Percentiles rank a stretch among this genome's conserved stretches.
Evolutionary conservation across 2,113 vertebrate genomes (phyloP).

Genomic region (Chloroceryle aenea): DNA sequence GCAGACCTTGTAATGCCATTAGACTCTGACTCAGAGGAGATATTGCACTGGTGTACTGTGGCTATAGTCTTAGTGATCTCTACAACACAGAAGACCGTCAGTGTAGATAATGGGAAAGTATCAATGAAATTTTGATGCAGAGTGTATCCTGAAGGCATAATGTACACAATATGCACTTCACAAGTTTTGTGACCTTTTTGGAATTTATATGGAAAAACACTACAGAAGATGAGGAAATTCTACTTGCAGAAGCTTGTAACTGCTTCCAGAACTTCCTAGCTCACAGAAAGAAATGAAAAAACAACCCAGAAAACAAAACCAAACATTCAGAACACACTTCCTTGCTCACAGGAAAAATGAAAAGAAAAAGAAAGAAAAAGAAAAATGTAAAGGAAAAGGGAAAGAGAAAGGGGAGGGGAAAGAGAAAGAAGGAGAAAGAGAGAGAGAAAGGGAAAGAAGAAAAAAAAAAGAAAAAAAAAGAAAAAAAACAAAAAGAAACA

Average conservation of each 20-base stretch:
- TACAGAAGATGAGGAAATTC: not conserved
- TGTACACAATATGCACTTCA: not conserved
- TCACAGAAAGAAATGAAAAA: not conserved
- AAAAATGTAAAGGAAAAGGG: too few species aligned
- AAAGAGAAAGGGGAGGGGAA: too few species aligned
- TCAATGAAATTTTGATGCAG: not conserved
- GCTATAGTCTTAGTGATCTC: not conserved
- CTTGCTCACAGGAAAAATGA: not conserved
- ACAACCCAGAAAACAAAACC: not conserved
- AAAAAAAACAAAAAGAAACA: not conserved
- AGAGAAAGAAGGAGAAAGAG: too few species aligned
- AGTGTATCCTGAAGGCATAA: not conserved
- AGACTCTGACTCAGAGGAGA: slow-evolving; percentile 30
- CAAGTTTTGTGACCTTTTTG: not conserved
- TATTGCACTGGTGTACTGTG: not conserved
- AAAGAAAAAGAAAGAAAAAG: not conserved
- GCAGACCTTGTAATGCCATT: slow-evolving; percentile 55
- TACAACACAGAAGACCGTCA: not conserved
- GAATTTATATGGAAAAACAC: not conserved
- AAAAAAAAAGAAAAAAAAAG: too few species aligned
- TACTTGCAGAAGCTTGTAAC: not conserved
- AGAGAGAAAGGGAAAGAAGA: too few species aligned
- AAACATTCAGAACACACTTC: not conserved
- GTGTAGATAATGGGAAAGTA: not conserved
- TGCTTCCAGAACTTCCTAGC: not conserved